These are phyloP conservation scores for Tyrannus savana DNA, from an alignment of 2,113 vertebrate species.

Conservation along the genomic window DNA sequence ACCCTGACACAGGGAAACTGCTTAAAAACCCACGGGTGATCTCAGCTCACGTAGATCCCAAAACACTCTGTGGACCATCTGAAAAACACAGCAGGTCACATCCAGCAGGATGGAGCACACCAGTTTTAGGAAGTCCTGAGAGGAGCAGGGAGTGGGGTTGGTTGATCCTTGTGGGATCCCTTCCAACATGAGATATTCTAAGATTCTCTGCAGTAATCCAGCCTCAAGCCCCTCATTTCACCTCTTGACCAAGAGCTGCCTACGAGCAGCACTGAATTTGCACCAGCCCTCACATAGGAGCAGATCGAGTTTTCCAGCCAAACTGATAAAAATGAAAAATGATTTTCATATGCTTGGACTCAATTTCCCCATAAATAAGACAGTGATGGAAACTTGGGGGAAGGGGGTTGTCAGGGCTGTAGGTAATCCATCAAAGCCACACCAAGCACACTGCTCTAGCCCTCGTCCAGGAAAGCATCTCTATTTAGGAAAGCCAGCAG, in stretches of 20 bases:
- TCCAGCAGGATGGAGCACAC: not conserved
- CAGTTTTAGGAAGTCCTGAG: not conserved
- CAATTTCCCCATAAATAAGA: slow-evolving; percentile 12
- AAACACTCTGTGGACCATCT: not conserved
- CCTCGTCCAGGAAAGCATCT: not conserved
- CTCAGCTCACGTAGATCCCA: not conserved
- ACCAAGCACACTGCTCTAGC: not conserved
- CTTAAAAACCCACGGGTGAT: not conserved
- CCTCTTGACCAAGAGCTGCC: not conserved
- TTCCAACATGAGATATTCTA: not conserved
- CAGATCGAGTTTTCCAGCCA: not conserved
- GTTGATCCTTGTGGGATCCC: not conserved
- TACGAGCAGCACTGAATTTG: accelerated
- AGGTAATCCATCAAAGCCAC: not conserved
- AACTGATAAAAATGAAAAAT: slow-evolving; percentile 23
- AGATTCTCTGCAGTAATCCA: not conserved
- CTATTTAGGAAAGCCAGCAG: not conserved
- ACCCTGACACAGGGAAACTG: not conserved
- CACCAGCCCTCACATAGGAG: not conserved
- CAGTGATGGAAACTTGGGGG: not conserved
- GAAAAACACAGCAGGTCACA: not conserved
- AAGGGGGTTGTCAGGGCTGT: not conserved
- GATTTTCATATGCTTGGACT: slow-evolving; percentile 1
- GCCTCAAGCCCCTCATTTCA: accelerated
- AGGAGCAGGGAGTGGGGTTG: not conserved